Base-by-base conservation (phyloP, 1,140 invertebrate species). In the Ruditapes philippinarum region DNA sequence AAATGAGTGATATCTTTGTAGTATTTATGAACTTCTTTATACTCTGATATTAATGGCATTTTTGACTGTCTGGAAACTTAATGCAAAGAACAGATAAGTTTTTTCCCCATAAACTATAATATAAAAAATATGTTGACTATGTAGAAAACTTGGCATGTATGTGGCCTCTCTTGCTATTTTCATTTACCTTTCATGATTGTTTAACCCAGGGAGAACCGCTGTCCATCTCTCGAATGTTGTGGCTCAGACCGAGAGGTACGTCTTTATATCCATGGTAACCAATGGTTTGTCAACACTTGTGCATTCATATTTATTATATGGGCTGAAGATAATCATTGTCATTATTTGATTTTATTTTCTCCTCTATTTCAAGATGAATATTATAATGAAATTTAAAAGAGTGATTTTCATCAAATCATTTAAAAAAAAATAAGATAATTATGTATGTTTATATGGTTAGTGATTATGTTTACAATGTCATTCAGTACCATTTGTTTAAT, bases 221-320 rank as follows among this genome's bases (percentile, higher is more conserved):
- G 87, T 68, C 78, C 87, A 68, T 88, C 87, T 73, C 68, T 88
- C 28, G 76, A 88, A 74, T 88, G 87, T 88, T 88, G 87, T 82
- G 87, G 87, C 78, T 88, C 87, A 45, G 87, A 88, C 54, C 57
- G 87, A 74, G 87, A 88, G 87, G 87, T 88, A 88, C 57, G 87
- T 88, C 25, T 49, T 62, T 19, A 38, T 87, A 65, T 54, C 84
- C 60, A 79, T 79, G 74, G 84, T 49, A 78, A 87, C 84, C 73
- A 60, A n/a, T 51, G 25, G 22, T 49, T 42, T 76, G 73, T 51
- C 45, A 11, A 49, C 78, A 80, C 38, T 80, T 80, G n/a, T 51
- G 73, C 73, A 76, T 22, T n/a, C 36, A 33, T n/a, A n/a, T n/a
- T n/a, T n/a, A n/a, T n/a, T n/a, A 22, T 51, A 11, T 22, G 9